phyloP scores from a whole-genome alignment of 2,113 vertebrate species.

The Chroicocephalus ridibundus region DNA sequence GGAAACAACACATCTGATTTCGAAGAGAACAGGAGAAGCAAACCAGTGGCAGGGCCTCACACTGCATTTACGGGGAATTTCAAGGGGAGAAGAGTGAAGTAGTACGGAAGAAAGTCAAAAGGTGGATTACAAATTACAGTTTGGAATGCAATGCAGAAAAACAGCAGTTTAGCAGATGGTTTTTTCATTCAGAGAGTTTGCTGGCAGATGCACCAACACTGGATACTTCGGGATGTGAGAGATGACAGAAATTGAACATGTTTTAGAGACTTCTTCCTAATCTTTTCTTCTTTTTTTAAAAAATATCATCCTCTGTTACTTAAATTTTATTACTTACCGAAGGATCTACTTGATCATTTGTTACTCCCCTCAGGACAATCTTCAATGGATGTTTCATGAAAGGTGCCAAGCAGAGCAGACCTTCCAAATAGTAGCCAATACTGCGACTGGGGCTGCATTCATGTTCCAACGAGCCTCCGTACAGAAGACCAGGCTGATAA shows the following conservation, averaged over 20 bases:
- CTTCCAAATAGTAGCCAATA: slow-evolving; percentile 93
- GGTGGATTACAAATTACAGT: background rate
- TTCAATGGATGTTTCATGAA: slow-evolving; percentile 91
- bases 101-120: background rate
- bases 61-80: background rate
- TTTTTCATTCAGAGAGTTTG: background rate
- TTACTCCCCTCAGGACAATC: slow-evolving; percentile 88
- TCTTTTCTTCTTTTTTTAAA: no score
- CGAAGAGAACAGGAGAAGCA: background rate
- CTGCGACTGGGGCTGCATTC: slow-evolving; percentile 87
- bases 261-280: background rate
- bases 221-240: background rate
- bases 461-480: slow-evolving; percentile 87
- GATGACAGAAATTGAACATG: background rate
- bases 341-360: slow-evolving; percentile 89
- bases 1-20: background rate
- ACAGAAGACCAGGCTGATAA: slow-evolving; percentile 91
- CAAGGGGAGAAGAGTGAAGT: background rate
- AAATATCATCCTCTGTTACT: background rate
- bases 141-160: background rate
- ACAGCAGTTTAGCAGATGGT: background rate
- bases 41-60: background rate
- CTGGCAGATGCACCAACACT: background rate
- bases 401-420: slow-evolving; percentile 90
- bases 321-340: slow-evolving; percentile 79